Percentiles rank a stretch among this genome's conserved stretches.
These are phyloP conservation scores for Dermolepida albohirtum DNA, from an alignment of 2,888 invertebrate species.

Conservation along the genomic window DNA sequence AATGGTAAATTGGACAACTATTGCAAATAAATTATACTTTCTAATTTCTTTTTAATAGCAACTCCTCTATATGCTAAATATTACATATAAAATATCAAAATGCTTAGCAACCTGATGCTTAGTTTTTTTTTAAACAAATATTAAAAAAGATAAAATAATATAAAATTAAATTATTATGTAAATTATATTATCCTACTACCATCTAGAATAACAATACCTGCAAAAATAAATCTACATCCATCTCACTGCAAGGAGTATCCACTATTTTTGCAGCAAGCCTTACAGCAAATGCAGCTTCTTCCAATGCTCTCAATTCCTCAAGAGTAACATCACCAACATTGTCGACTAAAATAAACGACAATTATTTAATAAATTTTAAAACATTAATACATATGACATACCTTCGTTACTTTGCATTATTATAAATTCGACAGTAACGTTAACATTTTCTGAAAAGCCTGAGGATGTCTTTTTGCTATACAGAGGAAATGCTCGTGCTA, in stretches of 20 bases:
- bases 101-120: not conserved
- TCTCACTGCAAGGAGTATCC: constrained; percentile 86
- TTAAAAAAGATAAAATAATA: not conserved
- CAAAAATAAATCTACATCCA: constrained; percentile 84
- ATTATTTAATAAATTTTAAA: not conserved
- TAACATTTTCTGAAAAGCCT: constrained; percentile 53
- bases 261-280: constrained; percentile 84
- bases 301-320: constrained; percentile 69
- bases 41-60: too few species aligned
- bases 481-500: constrained; percentile 83
- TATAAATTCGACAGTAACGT: constrained; percentile 70
- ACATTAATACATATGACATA: constrained; percentile 3
- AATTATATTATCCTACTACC: too few species aligned
- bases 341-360: constrained; percentile 28
- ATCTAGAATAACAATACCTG: constrained; percentile 66
- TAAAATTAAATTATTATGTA: too few species aligned
- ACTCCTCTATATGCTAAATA: too few species aligned
- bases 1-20: too few species aligned
- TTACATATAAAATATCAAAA: too few species aligned
- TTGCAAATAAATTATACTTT: too few species aligned
- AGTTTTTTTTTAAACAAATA: not conserved
- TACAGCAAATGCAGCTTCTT: constrained; percentile 73
- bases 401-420: constrained; percentile 56
- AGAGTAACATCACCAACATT: constrained; percentile 58
- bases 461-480: constrained; percentile 71